Base-by-base conservation (phyloP, 2,113 vertebrate genomes). In the Oxygymnocypris stewartii region DNA sequence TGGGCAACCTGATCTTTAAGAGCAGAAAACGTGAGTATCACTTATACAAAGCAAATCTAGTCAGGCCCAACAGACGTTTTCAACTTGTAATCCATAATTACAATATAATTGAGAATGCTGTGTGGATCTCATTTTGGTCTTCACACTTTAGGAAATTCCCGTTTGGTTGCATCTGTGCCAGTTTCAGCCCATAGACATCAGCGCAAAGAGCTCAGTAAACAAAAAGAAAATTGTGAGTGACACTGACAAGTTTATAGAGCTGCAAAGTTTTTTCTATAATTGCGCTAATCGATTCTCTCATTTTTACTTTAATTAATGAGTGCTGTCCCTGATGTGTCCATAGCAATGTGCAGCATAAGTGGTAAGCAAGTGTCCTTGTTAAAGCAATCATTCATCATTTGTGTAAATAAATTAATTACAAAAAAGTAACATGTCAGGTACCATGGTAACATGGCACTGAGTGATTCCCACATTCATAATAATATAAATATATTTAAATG, bases 161-260 rank as follows among this genome's bases (percentile, higher is more conserved):
- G 31, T 8, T 49, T 37, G n/a, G 40, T 31, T 2, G 9, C 42
- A 51, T 5, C 16, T 54, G 2, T 59, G 59, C 35, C 12, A 0
- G 31, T 79, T 87, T 61, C 25, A 82, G 31, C 5, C 1, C 10
- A 40, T 44, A 31, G 9, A n/a, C 16, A n/a, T 28, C 82, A 75
- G 18, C 16, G 49, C n/a, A 54, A 6, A 42, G 78, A 1, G 11
- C 63, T 78, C 37, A 77, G 49, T 44, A 79, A 74, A 8, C 63
- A 47, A 76, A 85, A 42, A 69, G 74, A 23, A 11, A 88, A 86
- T 51, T 87, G 89, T 90, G 79, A 88, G 89, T 73, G 12, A 42
- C 42, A 20, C 20, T 37, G 44, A 37, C 28, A 74, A n/a, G 10
- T 49, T n/a, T 35, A 18, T 18, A 47, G 23, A 61, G 5, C 59